Evolutionary conservation across 2,113 vertebrate species (phyloP), one percentile per base, ranked within the genome.

Genomic region (Hippocampus comes): DNA sequence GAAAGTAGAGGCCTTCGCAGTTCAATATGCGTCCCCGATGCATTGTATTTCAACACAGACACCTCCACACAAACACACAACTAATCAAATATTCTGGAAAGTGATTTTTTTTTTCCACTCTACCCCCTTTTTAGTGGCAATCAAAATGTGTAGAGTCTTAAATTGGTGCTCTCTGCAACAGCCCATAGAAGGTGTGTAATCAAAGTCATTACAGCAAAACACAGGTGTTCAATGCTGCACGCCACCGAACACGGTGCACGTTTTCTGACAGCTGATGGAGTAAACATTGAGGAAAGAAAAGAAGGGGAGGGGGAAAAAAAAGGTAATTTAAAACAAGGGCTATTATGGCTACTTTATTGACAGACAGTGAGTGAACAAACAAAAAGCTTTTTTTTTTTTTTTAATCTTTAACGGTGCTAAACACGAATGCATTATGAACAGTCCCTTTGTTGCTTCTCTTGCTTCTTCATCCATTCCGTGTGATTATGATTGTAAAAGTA

Each of bases 141-240:
- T 83, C 85, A 64, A 86, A 87, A 88, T 86, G 87, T 75, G 63
- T 73, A 60, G 61, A 82, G 73, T 67, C 75, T 90, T 81, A 84
- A 88, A 83, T 81, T 78, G 75, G 72, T 76, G 67, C 70, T 59
- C 72, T 70, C 70, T 72, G 77, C 72, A 75, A 79, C 83, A 82
- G 85, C 78, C 70, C 83, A 80, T 83, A 80, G 78, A 79, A 86
- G 75, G 85, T 87, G 86, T 88, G 82, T 86, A 90, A 90, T 89
- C 86, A 90, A 88, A 86, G 90, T 89, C 91, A 92, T 91, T 91
- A 91, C 84, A 83, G 79, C 80, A 86, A 87, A 82, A 76, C 81
- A 88, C 87, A 87, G 82, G 87, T 88, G 87, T 85, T 88, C 56
- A n/a, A 75, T 30, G 66, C 82, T 2, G 74, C 88, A 87, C 78